phyloP scores from a whole-genome alignment of 2,888 invertebrate genomes.

The Caenorhabditis zanzibari region DNA sequence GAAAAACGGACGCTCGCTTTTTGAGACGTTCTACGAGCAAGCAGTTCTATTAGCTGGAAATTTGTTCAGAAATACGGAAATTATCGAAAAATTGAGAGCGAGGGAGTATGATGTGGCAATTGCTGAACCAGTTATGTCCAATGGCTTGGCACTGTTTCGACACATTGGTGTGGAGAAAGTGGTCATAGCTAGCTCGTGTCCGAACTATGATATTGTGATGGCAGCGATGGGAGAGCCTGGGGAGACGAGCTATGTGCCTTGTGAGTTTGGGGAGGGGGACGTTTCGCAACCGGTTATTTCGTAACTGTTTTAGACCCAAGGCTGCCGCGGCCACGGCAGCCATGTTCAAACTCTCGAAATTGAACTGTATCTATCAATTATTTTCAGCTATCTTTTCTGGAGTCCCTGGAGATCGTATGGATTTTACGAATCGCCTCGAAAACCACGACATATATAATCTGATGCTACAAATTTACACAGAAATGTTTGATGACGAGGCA shows the following conservation, averaged over 20 bases:
- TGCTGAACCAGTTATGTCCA: background rate
- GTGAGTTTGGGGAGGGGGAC: background rate
- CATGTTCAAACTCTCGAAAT: no score
- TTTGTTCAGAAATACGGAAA: background rate
- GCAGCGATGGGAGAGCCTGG: slow-evolving; percentile 39
- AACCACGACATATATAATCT: slow-evolving; percentile 12
- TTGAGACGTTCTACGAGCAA: background rate
- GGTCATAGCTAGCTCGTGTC: slow-evolving; percentile 25
- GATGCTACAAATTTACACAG: background rate
- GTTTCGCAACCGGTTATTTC: background rate
- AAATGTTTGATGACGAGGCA: slow-evolving; percentile 35
- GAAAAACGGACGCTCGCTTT: background rate
- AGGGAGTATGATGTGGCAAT: slow-evolving; percentile 8
- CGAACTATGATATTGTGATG: slow-evolving; percentile 35
- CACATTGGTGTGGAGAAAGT: slow-evolving; percentile 30
- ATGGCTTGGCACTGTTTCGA: background rate
- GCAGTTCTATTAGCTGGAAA: background rate
- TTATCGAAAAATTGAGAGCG: background rate
- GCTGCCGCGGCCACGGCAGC: no score
- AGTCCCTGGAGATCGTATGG: slow-evolving; percentile 25
- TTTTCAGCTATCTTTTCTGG: slow-evolving; percentile 18
- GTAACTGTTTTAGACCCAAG: no score
- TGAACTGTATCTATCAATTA: no score
- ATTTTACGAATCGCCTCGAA: slow-evolving; percentile 20
- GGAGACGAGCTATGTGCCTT: slow-evolving; percentile 36